A percentile compares a stretch with the other conserved stretches of the same genome.
Evolutionary conservation across 2,888 invertebrate species (phyloP).

Genomic region (Drosophila pegasa): DNA sequence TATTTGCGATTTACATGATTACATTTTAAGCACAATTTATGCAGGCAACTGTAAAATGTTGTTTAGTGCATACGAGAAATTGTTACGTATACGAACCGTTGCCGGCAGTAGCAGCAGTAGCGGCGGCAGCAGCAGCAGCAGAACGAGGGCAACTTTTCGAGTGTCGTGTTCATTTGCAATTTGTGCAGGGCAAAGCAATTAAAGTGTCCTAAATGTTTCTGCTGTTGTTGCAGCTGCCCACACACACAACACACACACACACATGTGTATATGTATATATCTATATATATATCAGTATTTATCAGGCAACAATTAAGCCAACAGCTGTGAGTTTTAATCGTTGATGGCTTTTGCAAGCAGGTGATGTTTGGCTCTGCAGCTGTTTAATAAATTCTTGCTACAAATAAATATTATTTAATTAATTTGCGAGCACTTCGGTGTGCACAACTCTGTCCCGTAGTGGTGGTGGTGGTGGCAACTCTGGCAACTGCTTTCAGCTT

Average conservation of each 20-base stretch:
- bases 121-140: slow-evolving; percentile 5
- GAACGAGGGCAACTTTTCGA: slow-evolving; percentile 62
- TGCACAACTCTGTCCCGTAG: slow-evolving; percentile 7
- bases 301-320: slow-evolving; percentile 70
- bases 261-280: not conserved
- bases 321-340: slow-evolving; percentile 66
- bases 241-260: not conserved
- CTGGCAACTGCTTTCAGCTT: slow-evolving; percentile 26
- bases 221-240: slow-evolving; percentile 21
- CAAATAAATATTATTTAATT: slow-evolving; percentile 76
- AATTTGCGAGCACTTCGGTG: slow-evolving; percentile 46
- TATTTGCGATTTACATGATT: slow-evolving; percentile 75
- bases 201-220: slow-evolving; percentile 61
- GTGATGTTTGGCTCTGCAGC: slow-evolving; percentile 17
- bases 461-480: slow-evolving; percentile 6
- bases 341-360: slow-evolving; percentile 12
- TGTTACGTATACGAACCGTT: slow-evolving; percentile 70
- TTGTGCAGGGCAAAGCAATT: slow-evolving; percentile 74
- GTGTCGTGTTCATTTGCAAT: slow-evolving; percentile 79
- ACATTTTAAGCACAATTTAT: slow-evolving; percentile 73
- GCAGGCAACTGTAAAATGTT: slow-evolving; percentile 64
- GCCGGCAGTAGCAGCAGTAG: slow-evolving; percentile 9
- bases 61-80: slow-evolving; percentile 47
- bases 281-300: not conserved
- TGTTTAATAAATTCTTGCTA: slow-evolving; percentile 60